These are phyloP conservation scores for Anabacerthia variegaticeps DNA, from an alignment of 2,797 vertebrate genomes.

Conservation along the genomic window DNA sequence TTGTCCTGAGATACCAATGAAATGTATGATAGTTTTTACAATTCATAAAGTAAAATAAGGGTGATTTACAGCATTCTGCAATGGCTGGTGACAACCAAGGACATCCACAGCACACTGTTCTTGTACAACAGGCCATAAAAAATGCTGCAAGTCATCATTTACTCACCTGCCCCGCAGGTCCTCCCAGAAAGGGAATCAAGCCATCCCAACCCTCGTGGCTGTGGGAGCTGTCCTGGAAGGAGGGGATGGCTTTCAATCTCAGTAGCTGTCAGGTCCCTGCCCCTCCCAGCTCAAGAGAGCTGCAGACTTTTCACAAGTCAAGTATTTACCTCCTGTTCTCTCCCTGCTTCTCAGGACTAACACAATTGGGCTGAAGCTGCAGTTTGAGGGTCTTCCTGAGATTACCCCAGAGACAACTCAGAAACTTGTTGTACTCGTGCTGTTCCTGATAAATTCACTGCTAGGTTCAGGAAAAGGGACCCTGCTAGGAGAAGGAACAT, in stretches of 20 bases:
- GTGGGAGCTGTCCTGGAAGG: background rate
- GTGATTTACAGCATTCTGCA: slow-evolving; percentile 35
- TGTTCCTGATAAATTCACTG: background rate
- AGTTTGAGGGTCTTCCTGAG: background rate
- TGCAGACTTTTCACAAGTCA: background rate
- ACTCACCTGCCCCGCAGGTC: background rate
- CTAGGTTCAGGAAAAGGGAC: background rate
- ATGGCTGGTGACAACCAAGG: slow-evolving; percentile 36
- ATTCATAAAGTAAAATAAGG: slow-evolving; percentile 58
- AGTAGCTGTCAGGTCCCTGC: background rate
- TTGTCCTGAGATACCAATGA: slow-evolving; percentile 52
- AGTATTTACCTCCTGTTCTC: background rate
- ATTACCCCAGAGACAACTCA: background rate
- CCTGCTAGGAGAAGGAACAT: background rate
- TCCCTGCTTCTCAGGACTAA: background rate
- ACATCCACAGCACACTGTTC: background rate
- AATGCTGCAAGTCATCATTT: background rate
- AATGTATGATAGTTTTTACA: slow-evolving; percentile 60
- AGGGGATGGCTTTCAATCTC: background rate
- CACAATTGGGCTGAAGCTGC: background rate
- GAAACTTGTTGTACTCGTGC: background rate
- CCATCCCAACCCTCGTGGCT: background rate
- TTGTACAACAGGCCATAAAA: slow-evolving; percentile 4
- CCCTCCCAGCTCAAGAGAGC: background rate
- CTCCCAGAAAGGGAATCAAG: background rate